Evolutionary conservation across 2,888 invertebrate species (phyloP), one percentile per base, ranked within the genome.

Genomic region (Aphodius sticticus): DNA sequence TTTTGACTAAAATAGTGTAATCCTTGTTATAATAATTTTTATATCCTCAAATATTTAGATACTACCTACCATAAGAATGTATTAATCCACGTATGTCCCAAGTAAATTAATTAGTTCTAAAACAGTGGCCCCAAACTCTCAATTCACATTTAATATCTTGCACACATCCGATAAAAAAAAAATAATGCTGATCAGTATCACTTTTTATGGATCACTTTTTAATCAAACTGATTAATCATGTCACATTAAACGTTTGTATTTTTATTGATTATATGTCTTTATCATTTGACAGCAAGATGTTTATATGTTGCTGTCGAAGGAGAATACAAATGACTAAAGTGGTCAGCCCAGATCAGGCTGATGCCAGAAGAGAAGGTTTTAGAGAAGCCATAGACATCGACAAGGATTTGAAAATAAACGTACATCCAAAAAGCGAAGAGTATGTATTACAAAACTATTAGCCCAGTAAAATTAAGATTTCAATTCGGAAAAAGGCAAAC

Each of bases 331-430:
- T 53, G 53, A 53, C 53, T 5, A 53, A 53, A 12, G 53, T 53
- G 53, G 53, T 53, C 26, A 26, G 1, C 53, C 53, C 53, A 53
- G 12, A 53, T 1, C 12, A 6, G 26, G 72, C 14, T 16, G 72
- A 14, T 35, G 72, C 16, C 36, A 72, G 79, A 53, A 77, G 81
- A 75, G 76, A 12, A 36, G 81, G 81, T 69, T 38, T 81, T 69
- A 74, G 81, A 75, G 78, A 79, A 79, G 26, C 35, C 35, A 75
- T 78, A 6, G 75, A 74, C 7, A 38, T 81, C 15, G 81, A 81
- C 70, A 71, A 38, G 14, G 71, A 74, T 9, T 26, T 36, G 16
- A 77, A 81, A 35, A 79, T 81, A 71, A 76, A 75, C 35, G 26
- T 70, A 35, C 35, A 77, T 75, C 76, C 69, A 26, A 81, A 81